Evolutionary conservation across 2,113 vertebrate genomes (phyloP), one percentile per base, ranked within the genome.

Genomic region (Drymodes brunneopygia): DNA sequence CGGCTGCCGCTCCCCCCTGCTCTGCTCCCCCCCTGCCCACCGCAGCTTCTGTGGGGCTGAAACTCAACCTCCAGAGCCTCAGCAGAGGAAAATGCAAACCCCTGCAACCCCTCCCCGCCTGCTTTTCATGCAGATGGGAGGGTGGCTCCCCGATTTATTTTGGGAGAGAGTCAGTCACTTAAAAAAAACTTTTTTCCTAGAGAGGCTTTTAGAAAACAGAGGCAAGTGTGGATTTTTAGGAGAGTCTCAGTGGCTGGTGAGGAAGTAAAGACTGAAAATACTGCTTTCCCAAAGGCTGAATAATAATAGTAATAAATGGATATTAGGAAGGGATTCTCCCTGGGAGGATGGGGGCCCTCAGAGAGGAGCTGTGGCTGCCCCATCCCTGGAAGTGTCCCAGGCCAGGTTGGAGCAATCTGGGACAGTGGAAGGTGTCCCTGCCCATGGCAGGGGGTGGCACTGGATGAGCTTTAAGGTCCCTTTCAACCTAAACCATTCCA

Each of bases 61-160:
- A 69, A 35, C 15, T 66, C 11, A 7, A 12, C 18, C 18, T 28
- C 12, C 54, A 7, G 84, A 82, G 38, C 81, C 48, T 13, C 6
- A 1, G 56, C 66, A 42, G 70, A 20, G 18, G 25, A 12, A 31
- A 66, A 51, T 9, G n/a, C 29, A 47, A 21, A 28, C 77, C 62
- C 21, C 60, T 15, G 38, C 88, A n/a, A 64, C 47, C 47, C 17
- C 11, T 74, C n/a, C 48, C 45, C 14, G 0, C 14, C 42, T 17
- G 45, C 27, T 82, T 38, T 9, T 4, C 58, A 1, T 8, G 66
- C 50, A 28, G 18, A 5, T 0, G 2, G 36, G 15, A 35, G 28
- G 21, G 12, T 17, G 70, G 7, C 28, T 19, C 35, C 45, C 51
- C n/a, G 3, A 0, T 11, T 62, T 47, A 29, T 31, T 9, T 2